phyloP scores from a whole-genome alignment of 2,888 invertebrate genomes.

The Cephus pygmeus region DNA sequence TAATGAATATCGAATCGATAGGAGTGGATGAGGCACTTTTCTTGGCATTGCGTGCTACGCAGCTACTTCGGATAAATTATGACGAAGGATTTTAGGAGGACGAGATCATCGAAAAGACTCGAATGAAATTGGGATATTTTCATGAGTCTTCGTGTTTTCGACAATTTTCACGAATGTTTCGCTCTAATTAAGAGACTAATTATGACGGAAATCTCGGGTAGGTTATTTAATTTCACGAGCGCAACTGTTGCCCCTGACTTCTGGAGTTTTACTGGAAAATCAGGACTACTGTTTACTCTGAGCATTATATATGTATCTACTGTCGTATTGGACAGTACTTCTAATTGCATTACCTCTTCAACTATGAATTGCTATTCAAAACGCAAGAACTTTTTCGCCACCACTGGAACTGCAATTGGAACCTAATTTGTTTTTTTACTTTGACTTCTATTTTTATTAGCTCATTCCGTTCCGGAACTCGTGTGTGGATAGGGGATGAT shows the following conservation, averaged over 20 bases:
- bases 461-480: not conserved
- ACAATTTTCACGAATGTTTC: conserved; percentile 36
- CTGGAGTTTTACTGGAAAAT: conserved; percentile 10
- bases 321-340: conserved; percentile 15
- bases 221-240: conserved; percentile 14
- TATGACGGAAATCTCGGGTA: conserved; percentile 33
- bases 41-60: not conserved
- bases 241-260: conserved; percentile 13
- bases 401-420: not conserved
- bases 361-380: not conserved
- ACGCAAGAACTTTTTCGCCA: not conserved
- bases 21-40: not conserved
- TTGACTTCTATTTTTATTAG: not conserved
- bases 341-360: conserved; percentile 17
- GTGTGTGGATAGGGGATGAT: not conserved
- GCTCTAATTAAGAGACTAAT: conserved; percentile 51
- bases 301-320: not conserved
- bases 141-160: conserved; percentile 30
- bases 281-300: conserved; percentile 7
- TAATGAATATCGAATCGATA: not conserved
- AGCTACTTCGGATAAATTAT: not conserved
- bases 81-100: not conserved
- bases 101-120: not conserved
- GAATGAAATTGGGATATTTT: not conserved
- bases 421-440: not conserved